Evolutionary conservation across 2,797 vertebrate genomes (phyloP).

Genomic region (Anabas testudineus): DNA sequence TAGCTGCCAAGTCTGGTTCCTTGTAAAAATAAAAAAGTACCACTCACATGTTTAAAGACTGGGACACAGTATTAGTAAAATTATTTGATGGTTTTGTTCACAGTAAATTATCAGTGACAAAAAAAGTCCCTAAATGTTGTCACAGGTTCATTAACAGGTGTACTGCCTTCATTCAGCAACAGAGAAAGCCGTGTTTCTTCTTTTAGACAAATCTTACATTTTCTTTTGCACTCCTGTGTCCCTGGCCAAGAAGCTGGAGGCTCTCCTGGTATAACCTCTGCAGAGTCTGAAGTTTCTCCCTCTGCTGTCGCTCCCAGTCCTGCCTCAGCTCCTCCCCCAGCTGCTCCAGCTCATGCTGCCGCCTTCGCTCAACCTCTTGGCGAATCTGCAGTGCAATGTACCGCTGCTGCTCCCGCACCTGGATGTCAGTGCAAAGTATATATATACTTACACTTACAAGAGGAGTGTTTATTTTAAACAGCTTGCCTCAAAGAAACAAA

Average conservation of each 20-base stretch:
- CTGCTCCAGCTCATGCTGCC: slow-evolving; percentile 83
- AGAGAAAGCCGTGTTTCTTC: background rate
- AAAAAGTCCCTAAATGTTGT: background rate
- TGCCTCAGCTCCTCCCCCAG: slow-evolving; percentile 84
- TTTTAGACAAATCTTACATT: slow-evolving; percentile 80
- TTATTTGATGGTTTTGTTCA: background rate
- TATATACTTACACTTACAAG: background rate
- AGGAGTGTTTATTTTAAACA: background rate
- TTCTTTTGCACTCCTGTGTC: slow-evolving; percentile 90
- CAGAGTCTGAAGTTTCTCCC: slow-evolving; percentile 84
- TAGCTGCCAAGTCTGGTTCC: slow-evolving; percentile 88
- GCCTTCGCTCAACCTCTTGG: slow-evolving; percentile 86
- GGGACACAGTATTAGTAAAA: too few relatives aligned
- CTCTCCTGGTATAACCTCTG: slow-evolving; percentile 88
- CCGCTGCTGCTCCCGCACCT: slow-evolving; percentile 96
- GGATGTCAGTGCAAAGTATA: background rate
- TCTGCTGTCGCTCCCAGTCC: slow-evolving; percentile 89
- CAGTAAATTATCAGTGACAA: background rate
- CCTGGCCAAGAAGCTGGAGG: slow-evolving; percentile 87
- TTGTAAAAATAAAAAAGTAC: slow-evolving; percentile 50
- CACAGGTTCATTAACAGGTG: background rate
- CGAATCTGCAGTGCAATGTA: slow-evolving; percentile 88
- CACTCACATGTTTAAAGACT: background rate
- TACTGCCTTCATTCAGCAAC: background rate
- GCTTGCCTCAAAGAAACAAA: background rate